Evolutionary conservation across 2,797 vertebrate species (phyloP).

Genomic region (Astyanax mexicanus): DNA sequence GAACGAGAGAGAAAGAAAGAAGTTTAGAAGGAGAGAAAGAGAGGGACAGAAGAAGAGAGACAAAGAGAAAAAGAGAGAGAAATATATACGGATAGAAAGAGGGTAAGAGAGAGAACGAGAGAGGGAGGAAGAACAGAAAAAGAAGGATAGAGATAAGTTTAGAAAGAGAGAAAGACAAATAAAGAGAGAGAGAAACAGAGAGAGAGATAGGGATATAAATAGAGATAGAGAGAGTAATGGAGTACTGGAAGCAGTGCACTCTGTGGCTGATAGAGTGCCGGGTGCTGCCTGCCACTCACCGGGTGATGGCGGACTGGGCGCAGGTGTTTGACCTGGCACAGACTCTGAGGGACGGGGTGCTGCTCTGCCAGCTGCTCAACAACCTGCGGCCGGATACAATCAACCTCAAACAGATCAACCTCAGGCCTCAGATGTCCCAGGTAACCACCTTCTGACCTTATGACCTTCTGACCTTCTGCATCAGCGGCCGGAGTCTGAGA

Average conservation of each 20-base stretch:
- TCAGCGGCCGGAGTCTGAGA: no score
- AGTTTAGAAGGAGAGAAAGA: no score
- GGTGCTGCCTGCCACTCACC: conserved; percentile 91
- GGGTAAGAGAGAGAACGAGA: no score
- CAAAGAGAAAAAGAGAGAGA: no score
- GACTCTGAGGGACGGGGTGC: conserved; percentile 95
- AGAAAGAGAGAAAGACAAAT: no score
- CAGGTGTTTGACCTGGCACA: conserved; percentile 96
- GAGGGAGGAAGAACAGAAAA: neutral
- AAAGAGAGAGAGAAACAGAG: no score
- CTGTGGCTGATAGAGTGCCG: conserved; percentile 93
- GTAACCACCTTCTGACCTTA: conserved; percentile 75
- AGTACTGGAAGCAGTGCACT: conserved; percentile 94
- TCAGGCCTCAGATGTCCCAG: conserved; percentile 96
- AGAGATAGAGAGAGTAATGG: conserved; percentile 77
- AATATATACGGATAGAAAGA: no score
- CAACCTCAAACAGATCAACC: conserved; percentile 95
- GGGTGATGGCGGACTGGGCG: conserved; percentile 90
- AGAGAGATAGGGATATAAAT: neutral
- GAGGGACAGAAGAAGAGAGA: no score
- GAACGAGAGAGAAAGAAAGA: no score
- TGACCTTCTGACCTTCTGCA: neutral
- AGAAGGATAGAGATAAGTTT: no score
- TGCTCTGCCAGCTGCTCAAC: conserved; percentile 95
- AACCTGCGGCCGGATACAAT: conserved; percentile 88